Evolutionary conservation across 1,140 invertebrate genomes (phyloP), one percentile per base, ranked within the genome.

Genomic region (Sinella curviseta): DNA sequence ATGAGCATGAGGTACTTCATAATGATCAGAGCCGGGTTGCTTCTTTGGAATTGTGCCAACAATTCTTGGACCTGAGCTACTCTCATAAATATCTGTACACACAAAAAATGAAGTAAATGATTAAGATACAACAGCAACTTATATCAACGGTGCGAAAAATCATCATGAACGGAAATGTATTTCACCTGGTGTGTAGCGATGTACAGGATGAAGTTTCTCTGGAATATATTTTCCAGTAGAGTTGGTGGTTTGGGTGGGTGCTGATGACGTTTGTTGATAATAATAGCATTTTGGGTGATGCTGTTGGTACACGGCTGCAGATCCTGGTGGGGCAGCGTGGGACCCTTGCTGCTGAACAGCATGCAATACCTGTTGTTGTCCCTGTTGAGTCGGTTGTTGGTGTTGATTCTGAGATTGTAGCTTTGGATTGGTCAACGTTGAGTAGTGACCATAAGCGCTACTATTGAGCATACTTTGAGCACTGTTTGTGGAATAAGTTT

Each of bases 1-100:
- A 35, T 82, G 80, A 4, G 82, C 82, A 70, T 84, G 83, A 24
- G 83, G 83, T 55, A 84, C 80, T 82, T 84, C 83, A 76, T 84
- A 84, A 34, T 84, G 83, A 70, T 84, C 83, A 2, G 34, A 55
- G 1, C 76, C 79, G 28, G 82, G 70, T 77, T 80, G 82, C 57
- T 83, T 85, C 87, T 94, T 95, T 74, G 93, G 93, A 85, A 94
- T 90, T 60, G 93, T 91, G 39, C 93, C 93, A 28, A 94, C 93
- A 78, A 95, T 94, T 80, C 93, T 90, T 24, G 83, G 83, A 26
- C 80, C 82, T 24, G 35, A 78, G 28, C 70, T 81, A 35, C 80
- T 84, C 28, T 84, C 83, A 31, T 80, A 81, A n/a, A 84, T 48
- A 79, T 84, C 83, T 84, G 54, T 54, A 74, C 8, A 57, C 55